Evolutionary conservation across 2,113 vertebrate species (phyloP), one percentile per base, ranked within the genome.

Genomic region (Mus spicilegus): DNA sequence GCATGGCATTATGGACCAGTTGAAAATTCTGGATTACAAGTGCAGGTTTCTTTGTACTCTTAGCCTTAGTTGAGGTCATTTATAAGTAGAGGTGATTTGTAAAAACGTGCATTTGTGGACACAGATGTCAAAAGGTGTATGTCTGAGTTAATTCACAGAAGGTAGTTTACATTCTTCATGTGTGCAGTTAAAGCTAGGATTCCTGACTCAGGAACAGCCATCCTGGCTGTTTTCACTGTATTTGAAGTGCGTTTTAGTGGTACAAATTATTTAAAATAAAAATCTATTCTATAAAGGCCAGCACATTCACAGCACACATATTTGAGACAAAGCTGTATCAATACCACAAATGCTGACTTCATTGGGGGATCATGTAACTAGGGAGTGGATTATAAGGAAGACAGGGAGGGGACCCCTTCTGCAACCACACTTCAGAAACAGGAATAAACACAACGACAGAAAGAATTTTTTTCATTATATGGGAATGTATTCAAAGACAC

Each of bases 21-120:
- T 98, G 75, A 97, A 98, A 98, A 98, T 97, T 96, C 96, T 97
- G 98, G 97, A 98, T 98, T 98, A 98, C 98, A 98, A 98, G 98
- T 58, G 97, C 97, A 98, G 97, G 97, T 98, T 98, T 97, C 97
- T 97, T 97, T 98, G 97, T 98, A 98, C 98, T 97, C 97, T 98
- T 98, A 94, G 93, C 97, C 96, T 98, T 98, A 94, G 93, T 97
- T 97, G 92, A 95, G 97, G 96, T 97, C 95, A n/a, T 73, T 93
- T 97, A 96, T 98, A 98, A 93, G 97, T 95, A 97, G 96, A 98
- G 78, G 87, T 96, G 95, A 97, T 96, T 98, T 33, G 90, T 24
- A 75, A 97, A 97, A 98, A 97, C 97, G 98, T 98, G 98, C 98
- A 98, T 97, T 98, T 98, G 89, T 98, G 98, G 97, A 93, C 97